A percentile compares a stretch with the other conserved stretches of the same genome.
These are phyloP conservation scores for Drosophila quasianomalipes DNA, from an alignment of 2,888 invertebrate species.

Conservation along the genomic window DNA sequence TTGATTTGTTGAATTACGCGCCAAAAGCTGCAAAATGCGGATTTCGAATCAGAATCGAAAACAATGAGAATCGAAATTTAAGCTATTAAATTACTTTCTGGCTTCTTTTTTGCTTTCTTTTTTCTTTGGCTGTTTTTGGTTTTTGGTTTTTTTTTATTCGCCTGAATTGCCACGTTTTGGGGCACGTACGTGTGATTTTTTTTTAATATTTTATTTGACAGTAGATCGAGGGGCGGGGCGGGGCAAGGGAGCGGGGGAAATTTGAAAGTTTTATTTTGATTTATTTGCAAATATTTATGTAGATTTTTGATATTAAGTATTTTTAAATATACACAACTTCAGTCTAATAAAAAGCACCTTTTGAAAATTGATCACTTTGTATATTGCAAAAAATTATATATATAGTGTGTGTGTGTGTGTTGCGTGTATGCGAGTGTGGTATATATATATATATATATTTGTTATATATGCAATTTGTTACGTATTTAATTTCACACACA, in stretches of 20 bases:
- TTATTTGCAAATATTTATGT: constrained; percentile 16
- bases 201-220: constrained; percentile 15
- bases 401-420: constrained; percentile 6
- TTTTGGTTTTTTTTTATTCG: constrained; percentile 34
- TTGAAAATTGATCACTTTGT: constrained; percentile 41
- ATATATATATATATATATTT: constrained; percentile 1
- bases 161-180: constrained; percentile 77
- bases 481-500: constrained; percentile 64
- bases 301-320: constrained; percentile 20
- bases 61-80: constrained; percentile 54
- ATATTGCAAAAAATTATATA: constrained; percentile 1
- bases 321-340: constrained; percentile 26
- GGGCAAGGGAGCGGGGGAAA: constrained; percentile 5
- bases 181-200: constrained; percentile 74
- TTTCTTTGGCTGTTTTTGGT: constrained; percentile 43
- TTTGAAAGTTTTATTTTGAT: constrained; percentile 25
- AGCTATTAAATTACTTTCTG: constrained; percentile 54
- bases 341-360: constrained; percentile 60
- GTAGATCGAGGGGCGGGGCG: constrained; percentile 1
- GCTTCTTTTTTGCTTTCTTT: constrained; percentile 53
- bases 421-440: constrained; percentile 1
- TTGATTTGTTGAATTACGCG: constrained; percentile 42
- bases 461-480: constrained; percentile 41
- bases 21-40: constrained; percentile 48
- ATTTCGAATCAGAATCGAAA: constrained; percentile 32